These are phyloP conservation scores for Ceryle rudis DNA, from an alignment of 2,797 vertebrate species.

Conservation along the genomic window DNA sequence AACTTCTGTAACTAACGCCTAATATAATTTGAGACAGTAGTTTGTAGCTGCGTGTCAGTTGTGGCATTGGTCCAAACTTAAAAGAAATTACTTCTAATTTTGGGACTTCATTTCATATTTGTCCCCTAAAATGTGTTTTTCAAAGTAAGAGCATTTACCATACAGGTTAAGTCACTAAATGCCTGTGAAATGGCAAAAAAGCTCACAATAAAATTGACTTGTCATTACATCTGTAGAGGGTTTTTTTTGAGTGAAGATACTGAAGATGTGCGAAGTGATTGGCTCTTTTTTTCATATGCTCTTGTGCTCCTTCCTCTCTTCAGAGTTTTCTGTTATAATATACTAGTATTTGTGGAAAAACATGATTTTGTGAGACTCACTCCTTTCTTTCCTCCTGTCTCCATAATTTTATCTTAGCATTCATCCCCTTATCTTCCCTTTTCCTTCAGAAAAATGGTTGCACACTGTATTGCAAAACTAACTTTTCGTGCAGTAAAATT, in stretches of 20 bases:
- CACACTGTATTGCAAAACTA: neutral
- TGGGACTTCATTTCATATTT: neutral
- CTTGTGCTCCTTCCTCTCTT: neutral
- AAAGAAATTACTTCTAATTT: neutral
- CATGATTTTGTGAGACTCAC: slow-evolving; percentile 9
- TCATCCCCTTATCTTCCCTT: neutral
- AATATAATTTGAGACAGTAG: neutral
- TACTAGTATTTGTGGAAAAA: neutral
- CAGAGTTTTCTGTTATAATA: neutral
- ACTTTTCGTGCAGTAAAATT: neutral
- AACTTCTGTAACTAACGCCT: neutral
- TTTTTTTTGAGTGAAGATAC: neutral
- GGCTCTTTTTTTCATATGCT: neutral
- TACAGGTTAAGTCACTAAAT: neutral
- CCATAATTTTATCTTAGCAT: neutral
- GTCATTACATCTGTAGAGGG: neutral
- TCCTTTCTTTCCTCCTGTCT: neutral
- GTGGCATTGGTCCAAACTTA: neutral
- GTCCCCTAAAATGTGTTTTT: neutral
- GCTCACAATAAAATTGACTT: neutral
- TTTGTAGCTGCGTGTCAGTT: neutral
- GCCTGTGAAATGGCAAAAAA: neutral
- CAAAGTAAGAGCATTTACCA: neutral
- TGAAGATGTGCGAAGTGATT: neutral
- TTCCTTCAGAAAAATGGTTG: neutral